Evolutionary conservation across 2,113 vertebrate genomes (phyloP).

Genomic region (Oceanodroma tethys): DNA sequence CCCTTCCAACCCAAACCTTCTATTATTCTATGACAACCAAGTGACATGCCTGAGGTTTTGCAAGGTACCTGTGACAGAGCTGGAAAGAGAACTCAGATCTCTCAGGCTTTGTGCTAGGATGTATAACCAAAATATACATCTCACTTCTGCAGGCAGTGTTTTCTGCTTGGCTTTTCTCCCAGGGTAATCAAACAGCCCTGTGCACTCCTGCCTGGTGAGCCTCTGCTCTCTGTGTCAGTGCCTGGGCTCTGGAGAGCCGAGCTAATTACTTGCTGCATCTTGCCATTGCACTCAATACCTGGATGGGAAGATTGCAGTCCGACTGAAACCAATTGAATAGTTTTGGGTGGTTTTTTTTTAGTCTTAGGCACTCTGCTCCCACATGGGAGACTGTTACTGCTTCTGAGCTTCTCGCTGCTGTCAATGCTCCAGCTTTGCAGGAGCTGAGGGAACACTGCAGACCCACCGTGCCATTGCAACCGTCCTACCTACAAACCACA

Average conservation of each 20-base stretch:
- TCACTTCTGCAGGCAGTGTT: background rate
- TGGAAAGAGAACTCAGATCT: background rate
- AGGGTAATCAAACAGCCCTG: background rate
- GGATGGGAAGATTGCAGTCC: background rate
- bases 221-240: background rate
- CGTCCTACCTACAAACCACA: too few relatives aligned
- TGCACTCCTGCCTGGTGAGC: background rate
- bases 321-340: background rate
- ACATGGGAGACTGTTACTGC: background rate
- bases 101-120: background rate
- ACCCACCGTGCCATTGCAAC: rapidly evolving
- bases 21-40: background rate
- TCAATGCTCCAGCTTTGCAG: background rate
- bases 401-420: background rate
- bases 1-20: background rate
- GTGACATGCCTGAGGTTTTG: background rate
- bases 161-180: background rate
- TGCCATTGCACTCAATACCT: rapidly evolving
- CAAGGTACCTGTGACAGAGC: background rate
- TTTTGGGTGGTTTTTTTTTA: background rate
- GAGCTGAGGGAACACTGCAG: background rate
- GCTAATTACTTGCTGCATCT: background rate
- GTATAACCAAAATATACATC: background rate
- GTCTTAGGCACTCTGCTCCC: background rate
- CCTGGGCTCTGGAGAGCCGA: background rate